phyloP scores from a whole-genome alignment of 2,888 invertebrate species.

The Pammene fasciana region DNA sequence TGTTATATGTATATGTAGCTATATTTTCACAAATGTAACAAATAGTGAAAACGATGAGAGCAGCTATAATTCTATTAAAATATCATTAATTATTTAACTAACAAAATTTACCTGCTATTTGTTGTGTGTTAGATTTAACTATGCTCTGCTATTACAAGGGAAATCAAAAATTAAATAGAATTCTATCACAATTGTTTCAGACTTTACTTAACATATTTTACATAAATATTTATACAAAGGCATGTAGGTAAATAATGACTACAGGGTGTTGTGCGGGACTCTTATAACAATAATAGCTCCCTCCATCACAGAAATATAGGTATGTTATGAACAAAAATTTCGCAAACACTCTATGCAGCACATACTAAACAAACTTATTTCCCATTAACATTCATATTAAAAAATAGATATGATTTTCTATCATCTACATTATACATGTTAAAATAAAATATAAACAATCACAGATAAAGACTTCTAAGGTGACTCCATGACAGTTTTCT shows the following conservation, averaged over 20 bases:
- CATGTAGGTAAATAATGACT: constrained; percentile 50
- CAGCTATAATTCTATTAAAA: constrained; percentile 28
- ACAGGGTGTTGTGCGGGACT: constrained; percentile 45
- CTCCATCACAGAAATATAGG: constrained; percentile 61
- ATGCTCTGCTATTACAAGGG: constrained; percentile 23
- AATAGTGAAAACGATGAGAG: constrained; percentile 19
- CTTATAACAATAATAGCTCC: constrained; percentile 50
- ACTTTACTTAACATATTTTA: constrained; percentile 61
- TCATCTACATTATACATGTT: constrained; percentile 33
- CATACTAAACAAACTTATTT: constrained; percentile 14
- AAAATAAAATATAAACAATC: constrained; percentile 41
- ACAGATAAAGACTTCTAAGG: constrained; percentile 39
- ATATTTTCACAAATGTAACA: constrained; percentile 26
- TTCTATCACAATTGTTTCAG: constrained; percentile 55
- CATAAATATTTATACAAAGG: constrained; percentile 56
- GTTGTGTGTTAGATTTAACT: constrained; percentile 29
- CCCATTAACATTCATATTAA: constrained; percentile 20
- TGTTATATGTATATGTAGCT: background rate
- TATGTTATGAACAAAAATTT: constrained; percentile 26
- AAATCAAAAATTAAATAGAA: constrained; percentile 38
- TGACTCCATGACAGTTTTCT: background rate
- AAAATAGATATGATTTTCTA: constrained; percentile 39
- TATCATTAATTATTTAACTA: constrained; percentile 16
- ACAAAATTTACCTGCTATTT: constrained; percentile 26
- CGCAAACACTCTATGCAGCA: background rate